Conservation (phyloP, 23 tunicate species). For the Phallusia fumigata region DNA sequence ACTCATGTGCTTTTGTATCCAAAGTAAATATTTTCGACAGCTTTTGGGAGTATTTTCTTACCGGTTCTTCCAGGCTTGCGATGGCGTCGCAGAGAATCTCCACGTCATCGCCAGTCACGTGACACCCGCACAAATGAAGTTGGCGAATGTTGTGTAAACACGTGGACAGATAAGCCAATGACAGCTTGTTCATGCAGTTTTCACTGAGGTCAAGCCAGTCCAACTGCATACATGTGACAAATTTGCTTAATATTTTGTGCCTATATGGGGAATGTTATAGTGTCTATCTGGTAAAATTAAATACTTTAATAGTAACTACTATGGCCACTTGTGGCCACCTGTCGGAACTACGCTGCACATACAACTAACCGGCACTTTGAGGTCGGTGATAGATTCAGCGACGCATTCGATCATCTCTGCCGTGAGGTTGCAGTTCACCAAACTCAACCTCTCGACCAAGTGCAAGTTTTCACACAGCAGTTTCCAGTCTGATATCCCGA, state of each 20-base stretch:
- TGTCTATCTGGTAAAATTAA: no score
- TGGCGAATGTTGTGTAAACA: not conserved
- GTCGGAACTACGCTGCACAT: no score
- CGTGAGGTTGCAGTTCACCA: not conserved
- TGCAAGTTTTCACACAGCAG: not conserved
- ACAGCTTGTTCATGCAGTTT: not conserved
- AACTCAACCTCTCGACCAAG: not conserved
- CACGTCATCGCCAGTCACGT: not conserved
- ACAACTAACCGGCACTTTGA: not conserved
- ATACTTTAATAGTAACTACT: no score
- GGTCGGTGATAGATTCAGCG: not conserved
- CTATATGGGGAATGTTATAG: no score
- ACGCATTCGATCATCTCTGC: not conserved
- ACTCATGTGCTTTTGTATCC: no score
- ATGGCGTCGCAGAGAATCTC: not conserved
- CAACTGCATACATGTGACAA: not conserved
- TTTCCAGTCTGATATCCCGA: not conserved
- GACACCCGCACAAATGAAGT: not conserved
- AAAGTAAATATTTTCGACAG: no score
- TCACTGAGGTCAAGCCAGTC: not conserved
- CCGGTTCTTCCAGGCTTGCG: not conserved
- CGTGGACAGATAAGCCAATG: not conserved
- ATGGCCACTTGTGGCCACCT: no score
- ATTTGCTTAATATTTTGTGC: no score
- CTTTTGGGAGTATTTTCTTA: no score